Conservation (phyloP, 2,888 invertebrate genomes). For the Ryuthela nishihirai region DNA sequence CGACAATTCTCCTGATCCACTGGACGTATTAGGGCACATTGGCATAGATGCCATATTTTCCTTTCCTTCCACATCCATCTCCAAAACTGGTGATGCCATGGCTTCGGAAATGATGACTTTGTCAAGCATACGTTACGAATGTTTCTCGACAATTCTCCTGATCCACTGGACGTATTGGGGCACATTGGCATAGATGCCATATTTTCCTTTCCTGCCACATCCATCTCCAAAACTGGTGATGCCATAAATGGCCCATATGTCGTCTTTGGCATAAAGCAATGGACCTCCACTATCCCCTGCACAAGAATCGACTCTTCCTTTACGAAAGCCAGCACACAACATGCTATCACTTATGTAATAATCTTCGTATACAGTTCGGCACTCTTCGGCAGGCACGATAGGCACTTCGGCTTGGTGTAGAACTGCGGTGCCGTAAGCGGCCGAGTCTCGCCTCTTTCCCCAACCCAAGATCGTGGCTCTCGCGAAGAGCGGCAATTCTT, state of each 20-base stretch:
- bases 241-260: constrained; percentile 64
- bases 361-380: constrained; percentile 75
- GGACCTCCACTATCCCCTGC: constrained; percentile 81
- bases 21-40: constrained; percentile 78
- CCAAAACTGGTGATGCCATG: constrained; percentile 93
- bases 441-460: constrained; percentile 57
- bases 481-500: constrained; percentile 61
- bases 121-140: too few relatives aligned
- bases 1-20: constrained; percentile 72
- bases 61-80: constrained; percentile 88
- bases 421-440: constrained; percentile 64
- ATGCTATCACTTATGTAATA: constrained; percentile 80
- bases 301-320: constrained; percentile 82
- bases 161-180: constrained; percentile 87
- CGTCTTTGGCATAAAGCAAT: constrained; percentile 56
- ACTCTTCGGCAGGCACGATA: constrained; percentile 71
- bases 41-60: constrained; percentile 91
- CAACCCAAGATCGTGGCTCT: constrained; percentile 86
- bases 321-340: constrained; percentile 83
- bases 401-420: constrained; percentile 87
- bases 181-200: constrained; percentile 86
- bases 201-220: constrained; percentile 88
- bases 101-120: too few relatives aligned
- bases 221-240: constrained; percentile 95
- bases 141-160: constrained; percentile 57